Evolutionary conservation across 2,797 vertebrate species (phyloP), one percentile per base, ranked within the genome.

Genomic region (Tamandua tetradactyla): DNA sequence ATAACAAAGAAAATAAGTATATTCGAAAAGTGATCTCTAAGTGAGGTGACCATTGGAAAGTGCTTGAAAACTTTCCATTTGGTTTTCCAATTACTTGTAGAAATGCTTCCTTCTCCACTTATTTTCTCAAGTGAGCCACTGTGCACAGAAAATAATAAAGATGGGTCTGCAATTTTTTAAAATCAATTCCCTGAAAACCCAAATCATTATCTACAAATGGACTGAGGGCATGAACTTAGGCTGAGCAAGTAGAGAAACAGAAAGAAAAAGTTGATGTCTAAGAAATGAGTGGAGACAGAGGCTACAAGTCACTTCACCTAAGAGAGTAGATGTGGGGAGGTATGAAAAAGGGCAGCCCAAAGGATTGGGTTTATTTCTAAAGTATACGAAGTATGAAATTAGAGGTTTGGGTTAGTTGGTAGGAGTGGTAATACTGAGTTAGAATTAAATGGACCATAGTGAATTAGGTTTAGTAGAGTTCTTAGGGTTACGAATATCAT

Each of bases 391-490:
- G 18, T 25, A 49, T 88, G 59, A 93, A 95, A 64, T 88, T 59
- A 62, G 1, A 90, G 22, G 27, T 66, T 57, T 37, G 61, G 27
- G 55, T 66, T 87, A 72, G 44, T 62, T 66, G 49, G 78, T 42
- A 57, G 61, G 52, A 47, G 22, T 42, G 52, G 22, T 42, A 47
- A 82, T 20, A 52, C 13, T 49, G 61, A 93, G 18, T 81, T 68
- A 84, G 68, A 87, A 69, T 94, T 92, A 91, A 94, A 95, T 35
- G 52, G 27, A 79, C 20, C 44, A 47, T 32, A 75, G 23, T 83
- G 64, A 94, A 90, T 57, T 49, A 64, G 59, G 68, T 55, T 86
- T 91, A 74, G 55, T 10, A 61, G 22, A 17, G 44, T 62, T 62
- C 52, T 93, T 81, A 64, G 82, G 89, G 57, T 52, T 80, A 86